Evolutionary conservation across 2,797 vertebrate species (phyloP), one percentile per base, ranked within the genome.

Genomic region (Sitta carolinensis): DNA sequence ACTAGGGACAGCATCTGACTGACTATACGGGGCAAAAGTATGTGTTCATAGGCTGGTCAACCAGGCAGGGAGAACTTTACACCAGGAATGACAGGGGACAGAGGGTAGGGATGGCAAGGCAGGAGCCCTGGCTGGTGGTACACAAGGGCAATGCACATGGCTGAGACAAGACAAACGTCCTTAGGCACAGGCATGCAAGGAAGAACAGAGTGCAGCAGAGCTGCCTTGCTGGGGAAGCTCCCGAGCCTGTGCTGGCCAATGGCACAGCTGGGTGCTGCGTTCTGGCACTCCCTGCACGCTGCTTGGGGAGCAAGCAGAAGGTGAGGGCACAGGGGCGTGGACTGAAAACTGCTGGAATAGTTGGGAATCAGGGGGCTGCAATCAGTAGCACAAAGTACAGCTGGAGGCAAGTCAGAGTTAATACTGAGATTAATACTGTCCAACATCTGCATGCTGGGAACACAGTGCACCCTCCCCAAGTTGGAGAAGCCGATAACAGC

Each of bases 241-340:
- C 62, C 30, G 52, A 13, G 38, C 10, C 22, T 52, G 16, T 38
- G 38, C 16, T 27, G 22, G 27, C 29, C 18, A 67, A 59, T 1
- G 0, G 9, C 12, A 26, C 0, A 0, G 38, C 14, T 0, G 1
- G 13, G 26, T 50, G 23, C 40, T 26, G 14, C 54, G 43, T 27
- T 34, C 40, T 2, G 9, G 17, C 34, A 48, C 1, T 8, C 26
- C 55, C 29, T 42, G 59, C 27, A 13, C 0, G 0, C 52, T 48
- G 13, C 40, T 29, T 0, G 1, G 16, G 17, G 16, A 59, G 42
- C 54, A 63, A 75, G 61, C 25, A 66, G 21, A 12, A 78, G 15
- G 22, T 16, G 38, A 32, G n/a, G 5, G 12, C 4, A 61, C 5
- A 38, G 32, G 11, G 15, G 22, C 14, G 8, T 13, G 8, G 36